Evolutionary conservation across 2,797 vertebrate genomes (phyloP), one percentile per base, ranked within the genome.

Genomic region (Heterohyrax brucei): DNA sequence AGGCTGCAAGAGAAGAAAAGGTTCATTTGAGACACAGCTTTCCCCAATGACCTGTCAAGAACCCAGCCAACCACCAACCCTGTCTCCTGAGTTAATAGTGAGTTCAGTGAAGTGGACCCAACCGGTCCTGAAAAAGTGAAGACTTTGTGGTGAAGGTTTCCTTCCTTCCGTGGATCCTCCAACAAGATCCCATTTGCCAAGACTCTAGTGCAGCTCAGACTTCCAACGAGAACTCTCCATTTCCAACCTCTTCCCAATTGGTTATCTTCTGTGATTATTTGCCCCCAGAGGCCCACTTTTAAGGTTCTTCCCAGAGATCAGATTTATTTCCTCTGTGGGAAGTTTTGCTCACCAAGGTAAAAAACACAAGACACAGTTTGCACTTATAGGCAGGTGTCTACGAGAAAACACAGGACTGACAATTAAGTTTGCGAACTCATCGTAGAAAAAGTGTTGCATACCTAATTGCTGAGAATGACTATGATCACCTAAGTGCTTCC

Each of bases 1-100:
- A 99, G 76, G 99, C 99, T 99, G 98, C 22, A 98, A 98, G 1
- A 94, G 92, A 98, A 97, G 64, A 95, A 19, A 97, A 97, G 94
- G 97, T 9, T 72, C 5, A 8, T 53, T n/a, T 97, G 81, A 96
- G 94, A 46, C 33, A 68, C 7, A 39, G 26, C 48, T 64, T 53
- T 80, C 64, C 78, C 48, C 21, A 21, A 10, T 10, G n/a, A 48
- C 19, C 7, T 6, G 46, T 30, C 13, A 26, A 62, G 68, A 50
- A 59, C 19, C 33, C 46, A 87, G 21, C 9, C n/a, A 50, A 64
- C 1, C 62, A 46, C 33, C 6, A 1, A 7, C 28, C 59, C 3
- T 1, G 26, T 50, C 19, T 21, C 53, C 56, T 53, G 59, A 28
- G 64, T 78, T 8, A 24, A 44, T 0, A 16, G 61, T 0, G 22